Evolutionary conservation across 2,888 invertebrate genomes (phyloP).

Genomic region (Agonopterix alstromeriana): DNA sequence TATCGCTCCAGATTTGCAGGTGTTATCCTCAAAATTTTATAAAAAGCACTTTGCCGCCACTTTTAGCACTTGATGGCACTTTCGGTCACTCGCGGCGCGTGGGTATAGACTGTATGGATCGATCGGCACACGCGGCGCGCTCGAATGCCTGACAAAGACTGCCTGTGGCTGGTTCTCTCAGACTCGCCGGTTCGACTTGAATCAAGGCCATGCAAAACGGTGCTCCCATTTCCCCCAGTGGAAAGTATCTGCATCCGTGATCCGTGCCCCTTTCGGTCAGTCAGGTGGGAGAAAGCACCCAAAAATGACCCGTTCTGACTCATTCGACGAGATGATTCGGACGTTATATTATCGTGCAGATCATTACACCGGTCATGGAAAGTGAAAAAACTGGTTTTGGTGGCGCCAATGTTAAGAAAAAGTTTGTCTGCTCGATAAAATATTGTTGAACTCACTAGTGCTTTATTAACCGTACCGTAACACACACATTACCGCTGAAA

Average conservation of each 20-base stretch:
- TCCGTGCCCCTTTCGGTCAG: conserved; percentile 67
- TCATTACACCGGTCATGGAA: conserved; percentile 39
- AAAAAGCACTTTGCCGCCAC: conserved; percentile 38
- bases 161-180: conserved; percentile 19
- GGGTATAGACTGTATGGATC: conserved; percentile 21
- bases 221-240: conserved; percentile 69
- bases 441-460: too few relatives aligned
- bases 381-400: conserved; percentile 61
- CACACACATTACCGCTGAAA: too few relatives aligned
- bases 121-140: conserved; percentile 22
- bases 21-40: conserved; percentile 38
- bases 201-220: conserved; percentile 71
- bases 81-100: conserved; percentile 43
- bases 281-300: conserved; percentile 71
- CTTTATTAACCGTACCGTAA: too few relatives aligned
- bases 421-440: conserved; percentile 15
- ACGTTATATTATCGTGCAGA: conserved; percentile 28
- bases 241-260: conserved; percentile 72
- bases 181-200: conserved; percentile 30
- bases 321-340: conserved; percentile 55
- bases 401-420: conserved; percentile 48
- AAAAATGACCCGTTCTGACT: conserved; percentile 58
- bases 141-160: conserved; percentile 40
- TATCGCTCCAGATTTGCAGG: conserved; percentile 61
- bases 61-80: conserved; percentile 22